Conservation (phyloP, 1,140 invertebrate species). For the Nixonia krombeini region DNA sequence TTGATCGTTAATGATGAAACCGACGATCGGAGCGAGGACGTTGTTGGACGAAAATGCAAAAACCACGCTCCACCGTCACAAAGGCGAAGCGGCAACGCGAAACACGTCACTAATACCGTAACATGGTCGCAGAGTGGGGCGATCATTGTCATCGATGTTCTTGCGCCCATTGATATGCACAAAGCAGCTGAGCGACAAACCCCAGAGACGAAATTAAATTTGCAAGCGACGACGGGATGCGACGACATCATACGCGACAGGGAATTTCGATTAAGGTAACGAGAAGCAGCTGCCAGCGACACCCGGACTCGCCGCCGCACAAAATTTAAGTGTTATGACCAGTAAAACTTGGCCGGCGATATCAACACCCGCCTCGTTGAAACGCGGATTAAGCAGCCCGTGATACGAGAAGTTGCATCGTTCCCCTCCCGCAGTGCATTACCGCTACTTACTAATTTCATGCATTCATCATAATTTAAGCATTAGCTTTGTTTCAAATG, state of each 20-base stretch:
- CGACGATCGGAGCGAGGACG: too few relatives aligned
- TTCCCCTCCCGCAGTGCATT: too few relatives aligned
- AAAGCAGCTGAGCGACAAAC: constrained; percentile 44
- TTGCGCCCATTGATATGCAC: constrained; percentile 63
- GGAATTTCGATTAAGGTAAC: constrained; percentile 43
- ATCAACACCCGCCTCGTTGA: constrained; percentile 11
- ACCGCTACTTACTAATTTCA: too few relatives aligned
- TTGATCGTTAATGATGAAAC: constrained; percentile 38
- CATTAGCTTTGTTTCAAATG: too few relatives aligned
- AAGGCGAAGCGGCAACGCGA: constrained; percentile 25
- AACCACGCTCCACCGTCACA: too few relatives aligned
- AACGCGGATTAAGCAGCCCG: constrained; percentile 4
- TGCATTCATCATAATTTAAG: too few relatives aligned
- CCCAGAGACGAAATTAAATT: constrained; percentile 53
- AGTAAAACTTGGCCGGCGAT: constrained; percentile 7
- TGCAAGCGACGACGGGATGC: constrained; percentile 39
- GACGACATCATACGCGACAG: constrained; percentile 15
- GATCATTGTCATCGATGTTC: constrained; percentile 46
- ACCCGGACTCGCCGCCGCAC: constrained; percentile 21
- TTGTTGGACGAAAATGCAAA: too few relatives aligned
- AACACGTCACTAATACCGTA: constrained; percentile 35
- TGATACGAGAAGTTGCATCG: not conserved
- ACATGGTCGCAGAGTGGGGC: constrained; percentile 22
- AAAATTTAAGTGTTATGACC: constrained; percentile 33
- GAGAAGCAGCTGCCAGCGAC: constrained; percentile 27